A percentile compares a stretch with the other conserved stretches of the same genome.
Evolutionary conservation across 37 sponge, comb jelly and placozoan genomes (phyloP).

Genomic region (Chondrilla cf. caribensis): DNA sequence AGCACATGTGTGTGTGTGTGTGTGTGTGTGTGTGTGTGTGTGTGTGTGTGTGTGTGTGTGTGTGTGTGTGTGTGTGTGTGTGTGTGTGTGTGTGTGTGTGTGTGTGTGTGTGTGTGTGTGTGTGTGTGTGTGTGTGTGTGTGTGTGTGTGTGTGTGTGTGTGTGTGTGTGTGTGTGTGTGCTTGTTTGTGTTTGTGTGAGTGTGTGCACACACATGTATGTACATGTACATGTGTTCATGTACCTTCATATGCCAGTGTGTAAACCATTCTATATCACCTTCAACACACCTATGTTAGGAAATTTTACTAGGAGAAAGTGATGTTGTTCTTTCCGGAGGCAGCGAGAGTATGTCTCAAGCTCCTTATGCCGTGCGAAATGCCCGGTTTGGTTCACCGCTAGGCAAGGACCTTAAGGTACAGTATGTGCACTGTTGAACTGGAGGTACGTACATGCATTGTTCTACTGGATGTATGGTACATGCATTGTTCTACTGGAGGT

Average conservation of each 20-base stretch:
- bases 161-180: no score
- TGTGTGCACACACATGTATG: neutral
- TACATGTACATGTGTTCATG: neutral
- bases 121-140: conserved; percentile 4
- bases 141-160: no score
- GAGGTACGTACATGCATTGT: no score
- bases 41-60: no score
- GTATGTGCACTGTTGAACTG: neutral
- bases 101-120: neutral
- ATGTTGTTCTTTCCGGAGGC: conserved; percentile 86
- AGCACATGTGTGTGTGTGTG: conserved; percentile 73
- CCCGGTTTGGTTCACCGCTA: conserved; percentile 77
- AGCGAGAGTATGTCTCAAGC: conserved; percentile 93
- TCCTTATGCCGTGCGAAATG: conserved; percentile 69
- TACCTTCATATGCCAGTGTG: neutral
- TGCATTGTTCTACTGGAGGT: no score
- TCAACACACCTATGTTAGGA: conserved; percentile 71
- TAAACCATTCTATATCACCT: neutral
- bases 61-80: no score
- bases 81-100: neutral
- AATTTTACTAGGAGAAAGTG: conserved; percentile 74
- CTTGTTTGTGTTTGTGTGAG: no score
- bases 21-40: no score
- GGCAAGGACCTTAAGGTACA: conserved; percentile 80
- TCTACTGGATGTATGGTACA: no score